Evolutionary conservation across 2,888 invertebrate species (phyloP).

Genomic region (Oscheius sp.): DNA sequence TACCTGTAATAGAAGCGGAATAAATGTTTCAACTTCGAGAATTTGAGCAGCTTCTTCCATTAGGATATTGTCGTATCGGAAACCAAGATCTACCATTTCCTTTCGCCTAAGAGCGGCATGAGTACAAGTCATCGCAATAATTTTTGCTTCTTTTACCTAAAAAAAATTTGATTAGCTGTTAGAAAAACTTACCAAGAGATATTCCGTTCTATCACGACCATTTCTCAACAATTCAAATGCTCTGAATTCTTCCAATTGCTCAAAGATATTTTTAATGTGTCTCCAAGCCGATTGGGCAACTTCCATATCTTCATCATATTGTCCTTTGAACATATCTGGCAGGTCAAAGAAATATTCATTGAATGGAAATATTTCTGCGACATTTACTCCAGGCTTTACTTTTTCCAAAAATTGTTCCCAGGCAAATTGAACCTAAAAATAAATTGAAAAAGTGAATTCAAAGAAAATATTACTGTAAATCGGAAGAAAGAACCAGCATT

Average conservation of each 20-base stretch:
- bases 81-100: slow-evolving; percentile 84
- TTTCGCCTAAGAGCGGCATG: slow-evolving; percentile 96
- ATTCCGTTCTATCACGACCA: slow-evolving; percentile 94
- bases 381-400: slow-evolving; percentile 74
- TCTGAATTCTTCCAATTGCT: slow-evolving; percentile 95
- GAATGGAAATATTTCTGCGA: slow-evolving; percentile 90
- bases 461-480: slow-evolving; percentile 81
- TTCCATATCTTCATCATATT: slow-evolving; percentile 58
- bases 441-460: no score
- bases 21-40: slow-evolving; percentile 98
- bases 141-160: slow-evolving; percentile 86
- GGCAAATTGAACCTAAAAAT: slow-evolving; percentile 56
- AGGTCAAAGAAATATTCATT: slow-evolving; percentile 91
- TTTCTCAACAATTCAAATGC: slow-evolving; percentile 96
- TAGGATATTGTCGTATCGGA: slow-evolving; percentile 91
- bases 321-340: slow-evolving; percentile 86
- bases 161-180: slow-evolving; percentile 16
- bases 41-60: slow-evolving; percentile 99
- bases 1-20: slow-evolving; percentile 91
- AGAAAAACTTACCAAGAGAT: slow-evolving; percentile 83
- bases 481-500: slow-evolving; percentile 97
- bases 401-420: slow-evolving; percentile 88
- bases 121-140: slow-evolving; percentile 99
- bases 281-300: slow-evolving; percentile 89
- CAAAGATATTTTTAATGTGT: slow-evolving; percentile 93